phyloP scores from a whole-genome alignment of 1,140 invertebrate species.

The Drosophila repleta region DNA sequence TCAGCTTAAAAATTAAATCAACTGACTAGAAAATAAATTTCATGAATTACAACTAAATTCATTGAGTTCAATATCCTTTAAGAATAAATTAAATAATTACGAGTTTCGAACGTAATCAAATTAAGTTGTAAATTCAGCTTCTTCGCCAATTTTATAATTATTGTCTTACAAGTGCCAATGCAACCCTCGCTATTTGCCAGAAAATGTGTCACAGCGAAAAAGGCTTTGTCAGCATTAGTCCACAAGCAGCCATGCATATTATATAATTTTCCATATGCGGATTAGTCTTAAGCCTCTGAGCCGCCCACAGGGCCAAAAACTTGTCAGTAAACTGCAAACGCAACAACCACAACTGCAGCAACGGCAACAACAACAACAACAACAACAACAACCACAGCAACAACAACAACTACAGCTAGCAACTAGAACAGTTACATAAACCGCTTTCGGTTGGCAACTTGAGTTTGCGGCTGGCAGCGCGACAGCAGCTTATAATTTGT shows the following conservation, averaged over 20 bases:
- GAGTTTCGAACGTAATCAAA: too few species aligned
- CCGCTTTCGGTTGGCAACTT: slow-evolving; percentile 64
- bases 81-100: too few species aligned
- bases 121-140: too few species aligned
- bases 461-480: slow-evolving; percentile 42
- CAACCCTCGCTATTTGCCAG: slow-evolving; percentile 9
- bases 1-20: too few species aligned
- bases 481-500: slow-evolving; percentile 73
- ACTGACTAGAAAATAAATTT: too few species aligned
- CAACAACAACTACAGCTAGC: slow-evolving; percentile 10
- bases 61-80: too few species aligned
- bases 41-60: too few species aligned
- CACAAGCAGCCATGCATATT: slow-evolving; percentile 50
- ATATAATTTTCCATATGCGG: slow-evolving; percentile 80
- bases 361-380: slow-evolving; percentile 7
- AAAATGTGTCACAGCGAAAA: slow-evolving; percentile 69
- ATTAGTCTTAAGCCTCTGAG: slow-evolving; percentile 68
- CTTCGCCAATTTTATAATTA: too few species aligned
- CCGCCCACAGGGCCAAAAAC: slow-evolving; percentile 48
- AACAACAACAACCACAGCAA: slow-evolving; percentile 32
- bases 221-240: slow-evolving; percentile 63
- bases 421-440: slow-evolving; percentile 57
- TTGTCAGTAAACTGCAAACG: slow-evolving; percentile 54
- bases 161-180: background rate
- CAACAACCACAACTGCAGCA: slow-evolving; percentile 17